A percentile compares a stretch with the other conserved stretches of the same genome.
These are phyloP conservation scores for Urosaurus nigricauda DNA, from an alignment of 2,797 vertebrate species.

Conservation along the genomic window DNA sequence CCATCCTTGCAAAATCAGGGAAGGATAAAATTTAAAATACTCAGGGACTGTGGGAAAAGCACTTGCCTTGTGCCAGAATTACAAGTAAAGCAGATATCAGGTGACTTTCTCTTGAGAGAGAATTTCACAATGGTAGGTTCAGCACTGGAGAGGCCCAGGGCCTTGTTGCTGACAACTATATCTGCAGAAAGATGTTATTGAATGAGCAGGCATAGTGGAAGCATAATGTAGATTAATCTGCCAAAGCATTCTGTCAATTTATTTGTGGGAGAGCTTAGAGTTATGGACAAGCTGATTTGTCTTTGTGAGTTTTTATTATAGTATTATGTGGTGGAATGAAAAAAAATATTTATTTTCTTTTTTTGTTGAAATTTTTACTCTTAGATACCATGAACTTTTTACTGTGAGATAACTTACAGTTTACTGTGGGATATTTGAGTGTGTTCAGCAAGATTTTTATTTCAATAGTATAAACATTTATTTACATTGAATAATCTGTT, in stretches of 20 bases:
- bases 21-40: not conserved
- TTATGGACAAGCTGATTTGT: not conserved
- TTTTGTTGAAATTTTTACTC: not conserved
- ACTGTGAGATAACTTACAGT: not conserved
- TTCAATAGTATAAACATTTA: not conserved
- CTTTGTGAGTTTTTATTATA: too few relatives aligned
- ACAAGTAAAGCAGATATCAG: not conserved
- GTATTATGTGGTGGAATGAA: too few relatives aligned
- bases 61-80: not conserved
- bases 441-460: not conserved
- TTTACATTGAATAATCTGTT: slow-evolving; percentile 7
- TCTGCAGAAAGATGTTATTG: too few relatives aligned
- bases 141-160: not conserved
- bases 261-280: not conserved
- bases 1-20: too few relatives aligned
- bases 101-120: not conserved
- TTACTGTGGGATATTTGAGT: not conserved
- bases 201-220: not conserved
- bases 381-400: not conserved
- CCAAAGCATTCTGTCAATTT: too few relatives aligned
- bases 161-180: not conserved
- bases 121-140: not conserved
- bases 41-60: not conserved
- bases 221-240: not conserved
- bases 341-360: too few relatives aligned